Percentiles rank a stretch among this genome's conserved stretches.
phyloP scores from a whole-genome alignment of 2,888 invertebrate genomes.

The Pediacus dermestoides region DNA sequence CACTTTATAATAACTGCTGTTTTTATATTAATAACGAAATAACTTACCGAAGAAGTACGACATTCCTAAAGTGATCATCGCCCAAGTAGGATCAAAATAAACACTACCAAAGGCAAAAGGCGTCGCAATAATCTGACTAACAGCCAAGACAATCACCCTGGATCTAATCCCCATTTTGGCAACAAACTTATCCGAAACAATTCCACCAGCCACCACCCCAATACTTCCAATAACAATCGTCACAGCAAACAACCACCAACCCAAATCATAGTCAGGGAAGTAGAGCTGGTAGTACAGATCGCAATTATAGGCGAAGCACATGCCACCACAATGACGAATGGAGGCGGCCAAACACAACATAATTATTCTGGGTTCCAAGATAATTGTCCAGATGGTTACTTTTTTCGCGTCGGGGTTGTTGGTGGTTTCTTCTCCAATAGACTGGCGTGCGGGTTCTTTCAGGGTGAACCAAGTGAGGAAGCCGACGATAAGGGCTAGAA shows the following conservation, averaged over 20 bases:
- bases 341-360: slow-evolving; percentile 83
- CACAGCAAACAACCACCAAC: slow-evolving; percentile 83
- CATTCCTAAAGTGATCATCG: slow-evolving; percentile 82
- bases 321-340: slow-evolving; percentile 83
- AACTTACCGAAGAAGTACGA: slow-evolving; percentile 86
- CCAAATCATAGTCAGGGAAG: slow-evolving; percentile 84
- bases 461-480: slow-evolving; percentile 70
- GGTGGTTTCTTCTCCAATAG: slow-evolving; percentile 62
- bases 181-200: slow-evolving; percentile 82
- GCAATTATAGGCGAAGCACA: slow-evolving; percentile 89
- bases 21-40: too few relatives aligned
- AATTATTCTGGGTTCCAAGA: slow-evolving; percentile 73
- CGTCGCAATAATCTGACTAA: slow-evolving; percentile 80
- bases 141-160: slow-evolving; percentile 72
- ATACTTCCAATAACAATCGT: slow-evolving; percentile 74
- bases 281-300: slow-evolving; percentile 84
- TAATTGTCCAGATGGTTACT: slow-evolving; percentile 69
- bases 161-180: slow-evolving; percentile 82
- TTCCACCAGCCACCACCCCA: slow-evolving; percentile 70
- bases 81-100: slow-evolving; percentile 75
- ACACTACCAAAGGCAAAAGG: slow-evolving; percentile 84
- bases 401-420: slow-evolving; percentile 46
- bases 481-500: slow-evolving; percentile 70
- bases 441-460: slow-evolving; percentile 70
- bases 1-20: not conserved